Conservation (phyloP, 2,113 vertebrate species). For the Spilogale gracilis region DNA sequence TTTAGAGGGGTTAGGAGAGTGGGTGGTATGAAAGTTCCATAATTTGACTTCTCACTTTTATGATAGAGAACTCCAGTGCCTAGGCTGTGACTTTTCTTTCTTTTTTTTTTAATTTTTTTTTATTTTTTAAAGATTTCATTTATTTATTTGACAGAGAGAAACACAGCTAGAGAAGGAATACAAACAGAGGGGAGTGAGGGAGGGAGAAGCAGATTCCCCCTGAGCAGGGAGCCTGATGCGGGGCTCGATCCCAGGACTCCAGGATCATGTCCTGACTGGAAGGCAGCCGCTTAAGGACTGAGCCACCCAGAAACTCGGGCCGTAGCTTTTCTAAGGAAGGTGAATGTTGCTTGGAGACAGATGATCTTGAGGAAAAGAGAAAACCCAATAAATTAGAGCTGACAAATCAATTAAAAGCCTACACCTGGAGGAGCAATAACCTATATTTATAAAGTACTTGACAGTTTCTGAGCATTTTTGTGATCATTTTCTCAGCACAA, state of each 20-base stretch:
- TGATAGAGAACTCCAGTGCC: background rate
- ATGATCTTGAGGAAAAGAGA: conserved; percentile 15
- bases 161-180: too few relatives aligned
- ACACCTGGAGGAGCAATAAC: background rate
- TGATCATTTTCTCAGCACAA: background rate
- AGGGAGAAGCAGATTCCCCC: too few relatives aligned
- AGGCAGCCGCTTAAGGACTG: too few relatives aligned
- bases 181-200: too few relatives aligned
- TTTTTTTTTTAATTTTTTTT: too few relatives aligned
- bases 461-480: conserved; percentile 23
- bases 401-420: conserved; percentile 2
- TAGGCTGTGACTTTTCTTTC: background rate
- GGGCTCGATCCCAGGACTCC: too few relatives aligned
- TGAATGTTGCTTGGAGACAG: conserved; percentile 19
- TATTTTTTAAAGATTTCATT: too few relatives aligned
- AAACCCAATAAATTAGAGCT: background rate
- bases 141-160: too few relatives aligned
- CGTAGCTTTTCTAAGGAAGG: background rate
- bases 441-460: background rate
- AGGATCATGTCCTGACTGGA: too few relatives aligned
- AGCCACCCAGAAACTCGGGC: background rate
- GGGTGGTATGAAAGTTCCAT: background rate
- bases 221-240: too few relatives aligned
- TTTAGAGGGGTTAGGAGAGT: background rate
- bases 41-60: conserved; percentile 46